Evolutionary conservation across 2,113 vertebrate species (phyloP), one percentile per base, ranked within the genome.

Genomic region (Chaetops frenatus): DNA sequence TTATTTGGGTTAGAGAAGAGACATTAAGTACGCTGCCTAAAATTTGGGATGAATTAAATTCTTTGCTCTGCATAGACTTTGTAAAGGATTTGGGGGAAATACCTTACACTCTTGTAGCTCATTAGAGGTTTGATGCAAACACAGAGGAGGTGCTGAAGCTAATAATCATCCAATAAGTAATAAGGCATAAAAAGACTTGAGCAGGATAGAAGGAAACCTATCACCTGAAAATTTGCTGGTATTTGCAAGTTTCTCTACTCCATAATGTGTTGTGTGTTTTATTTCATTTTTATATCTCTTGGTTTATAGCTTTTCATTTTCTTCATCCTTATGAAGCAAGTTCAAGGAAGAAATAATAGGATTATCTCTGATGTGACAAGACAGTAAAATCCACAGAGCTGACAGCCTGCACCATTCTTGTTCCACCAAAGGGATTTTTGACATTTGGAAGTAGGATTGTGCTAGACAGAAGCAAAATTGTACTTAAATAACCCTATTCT

Each of bases 291-390:
- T 89, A 15, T 58, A 1, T 71, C 48, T 67, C 19, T 77, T 86
- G 42, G 20, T 94, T 96, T 94, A 88, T 74, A 48, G 25, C 33
- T 94, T 97, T 96, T 92, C 60, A 89, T 95, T 94, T 94, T 82
- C 70, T 95, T 86, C 16, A 24, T 88, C 65, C 48, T 91, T 71
- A 94, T 48, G 70, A 92, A 76, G 14, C 1, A 7, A 89, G 31
- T 76, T 87, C 83, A 81, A 67, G 89, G 70, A 79, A 94, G 48
- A 88, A 84, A 88, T 93, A 94, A 93, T 91, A 95, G 33, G 88
- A 95, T 96, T 97, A 89, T 84, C 18, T 88, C n/a, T 81, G 53
- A 79, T 74, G 48, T 91, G 92, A 86, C 83, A 95, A 94, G 92
- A 86, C 40, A 79, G 51, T 36, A 94, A 89, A 92, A 91, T 78